Conservation (phyloP, 2,888 invertebrate genomes). For the Drosophila recens region DNA sequence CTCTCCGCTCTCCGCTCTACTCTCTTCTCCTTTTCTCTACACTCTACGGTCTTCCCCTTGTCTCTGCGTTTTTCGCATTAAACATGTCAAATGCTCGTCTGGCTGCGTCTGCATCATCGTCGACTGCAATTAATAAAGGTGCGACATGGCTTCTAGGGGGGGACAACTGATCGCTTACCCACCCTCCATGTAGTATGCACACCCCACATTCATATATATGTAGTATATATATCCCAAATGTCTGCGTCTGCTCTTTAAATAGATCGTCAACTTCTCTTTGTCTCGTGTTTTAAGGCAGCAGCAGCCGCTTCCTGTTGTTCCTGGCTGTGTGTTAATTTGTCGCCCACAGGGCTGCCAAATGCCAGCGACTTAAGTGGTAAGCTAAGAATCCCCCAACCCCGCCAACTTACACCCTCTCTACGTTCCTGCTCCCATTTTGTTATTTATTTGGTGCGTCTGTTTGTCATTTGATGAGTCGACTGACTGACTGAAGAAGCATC, state of each 20-base stretch:
- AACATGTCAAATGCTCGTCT: conserved; percentile 78
- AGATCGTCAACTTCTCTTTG: conserved; percentile 40
- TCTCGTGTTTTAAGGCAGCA: conserved; percentile 6
- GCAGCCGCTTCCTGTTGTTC: conserved; percentile 53
- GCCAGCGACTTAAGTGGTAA: conserved; percentile 66
- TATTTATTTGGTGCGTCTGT: conserved; percentile 79
- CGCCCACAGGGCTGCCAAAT: conserved; percentile 43
- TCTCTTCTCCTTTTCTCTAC: neutral
- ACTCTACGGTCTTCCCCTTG: neutral
- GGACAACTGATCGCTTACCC: conserved; percentile 41
- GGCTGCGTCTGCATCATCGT: conserved; percentile 57
- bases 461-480: conserved; percentile 65
- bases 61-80: conserved; percentile 67
- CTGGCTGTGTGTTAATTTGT: conserved; percentile 65
- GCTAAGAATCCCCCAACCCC: conserved; percentile 25
- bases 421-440: conserved; percentile 41
- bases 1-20: neutral
- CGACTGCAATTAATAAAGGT: conserved; percentile 83
- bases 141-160: conserved; percentile 68
- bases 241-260: conserved; percentile 51
- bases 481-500: conserved; percentile 10
- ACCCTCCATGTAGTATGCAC: neutral
- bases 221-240: conserved; percentile 10
- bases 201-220: conserved; percentile 1
- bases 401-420: neutral